These are phyloP conservation scores for Pseudomyrmex dendroicus DNA, from an alignment of 1,140 invertebrate genomes.

Conservation along the genomic window DNA sequence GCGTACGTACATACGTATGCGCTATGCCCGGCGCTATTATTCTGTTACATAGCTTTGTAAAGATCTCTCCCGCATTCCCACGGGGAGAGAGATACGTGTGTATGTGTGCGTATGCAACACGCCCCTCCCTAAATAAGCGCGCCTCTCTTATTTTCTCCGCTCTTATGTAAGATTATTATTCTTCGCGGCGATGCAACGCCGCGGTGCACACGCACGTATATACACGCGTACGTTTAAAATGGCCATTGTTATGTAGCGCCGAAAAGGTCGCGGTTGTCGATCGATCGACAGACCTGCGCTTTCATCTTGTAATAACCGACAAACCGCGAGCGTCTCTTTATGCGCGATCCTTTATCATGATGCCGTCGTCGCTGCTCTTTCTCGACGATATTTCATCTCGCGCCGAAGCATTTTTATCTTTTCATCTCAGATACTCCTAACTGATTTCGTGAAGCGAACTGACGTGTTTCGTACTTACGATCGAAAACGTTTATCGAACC, in stretches of 20 bases:
- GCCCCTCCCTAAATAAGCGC: constrained; percentile 57
- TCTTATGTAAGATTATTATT: constrained; percentile 66
- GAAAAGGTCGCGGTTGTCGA: constrained; percentile 60
- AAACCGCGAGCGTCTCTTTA: constrained; percentile 26
- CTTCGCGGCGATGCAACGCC: constrained; percentile 40
- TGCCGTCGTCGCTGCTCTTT: constrained; percentile 32
- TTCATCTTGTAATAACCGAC: constrained; percentile 57
- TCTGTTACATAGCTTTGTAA: constrained; percentile 57
- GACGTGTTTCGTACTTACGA: not conserved
- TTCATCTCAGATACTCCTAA: not conserved
- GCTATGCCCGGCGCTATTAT: constrained; percentile 54
- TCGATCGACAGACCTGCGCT: constrained; percentile 60
- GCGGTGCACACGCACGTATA: constrained; percentile 4
- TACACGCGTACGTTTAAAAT: constrained; percentile 41
- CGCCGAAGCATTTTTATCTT: not conserved
- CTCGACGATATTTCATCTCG: constrained; percentile 1
- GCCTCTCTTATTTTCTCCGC: constrained; percentile 57
- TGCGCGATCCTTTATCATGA: constrained; percentile 30
- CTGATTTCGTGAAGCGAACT: constrained; percentile 19
- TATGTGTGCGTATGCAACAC: not conserved
- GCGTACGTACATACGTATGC: constrained; percentile 48
- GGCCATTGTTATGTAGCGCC: constrained; percentile 52
- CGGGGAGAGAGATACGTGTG: constrained; percentile 11
- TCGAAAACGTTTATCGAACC: not conserved
- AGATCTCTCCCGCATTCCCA: constrained; percentile 54